phyloP scores from a whole-genome alignment of 1,140 invertebrate genomes.

The Oryctes rhinoceros region DNA sequence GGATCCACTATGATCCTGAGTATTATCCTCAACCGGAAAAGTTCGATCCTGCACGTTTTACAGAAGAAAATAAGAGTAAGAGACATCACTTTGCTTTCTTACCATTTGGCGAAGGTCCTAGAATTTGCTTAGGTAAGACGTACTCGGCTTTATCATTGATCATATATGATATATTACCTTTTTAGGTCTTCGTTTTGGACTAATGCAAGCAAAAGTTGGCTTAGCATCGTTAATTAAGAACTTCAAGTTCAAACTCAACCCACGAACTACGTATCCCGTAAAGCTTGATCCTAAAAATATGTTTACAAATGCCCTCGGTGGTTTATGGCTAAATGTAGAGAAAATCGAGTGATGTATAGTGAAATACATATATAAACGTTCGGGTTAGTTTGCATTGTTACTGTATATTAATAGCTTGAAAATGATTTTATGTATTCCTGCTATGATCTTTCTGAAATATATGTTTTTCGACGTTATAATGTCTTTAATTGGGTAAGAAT shows the following conservation, averaged over 20 bases:
- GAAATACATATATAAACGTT: not conserved
- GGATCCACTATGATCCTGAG: conserved; percentile 63
- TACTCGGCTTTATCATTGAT: not conserved
- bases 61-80: conserved; percentile 58
- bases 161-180: not conserved
- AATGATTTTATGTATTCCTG: conserved; percentile 42
- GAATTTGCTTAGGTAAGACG: conserved; percentile 65
- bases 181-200: conserved; percentile 57
- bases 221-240: conserved; percentile 59
- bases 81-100: conserved; percentile 61
- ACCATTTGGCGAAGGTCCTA: conserved; percentile 67
- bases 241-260: conserved; percentile 53
- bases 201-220: conserved; percentile 62
- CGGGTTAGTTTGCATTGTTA: not conserved
- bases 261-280: not conserved
- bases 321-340: conserved; percentile 13
- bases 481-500: not conserved
- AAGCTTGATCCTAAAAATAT: conserved; percentile 4
- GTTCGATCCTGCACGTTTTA: conserved; percentile 66
- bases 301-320: not conserved
- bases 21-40: conserved; percentile 42
- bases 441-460: too few relatives aligned
- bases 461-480: too few relatives aligned
- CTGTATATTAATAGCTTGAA: conserved; percentile 41
- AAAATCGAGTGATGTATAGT: not conserved